These are phyloP conservation scores for Cephalopterus ornatus DNA, from an alignment of 2,113 vertebrate species.

Conservation along the genomic window DNA sequence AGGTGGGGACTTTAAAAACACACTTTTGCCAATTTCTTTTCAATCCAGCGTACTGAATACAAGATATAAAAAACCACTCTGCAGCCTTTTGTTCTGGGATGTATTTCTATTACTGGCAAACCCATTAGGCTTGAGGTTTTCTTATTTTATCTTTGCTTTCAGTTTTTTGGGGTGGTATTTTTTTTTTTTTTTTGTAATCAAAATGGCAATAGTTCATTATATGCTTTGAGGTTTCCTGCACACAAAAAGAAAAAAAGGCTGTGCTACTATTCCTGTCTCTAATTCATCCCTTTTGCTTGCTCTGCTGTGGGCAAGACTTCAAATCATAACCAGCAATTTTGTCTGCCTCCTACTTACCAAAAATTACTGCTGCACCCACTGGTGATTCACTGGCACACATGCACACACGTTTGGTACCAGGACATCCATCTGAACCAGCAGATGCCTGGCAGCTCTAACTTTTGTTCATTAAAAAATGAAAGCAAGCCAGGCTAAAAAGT, in stretches of 20 bases:
- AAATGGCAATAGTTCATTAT: conserved; percentile 67
- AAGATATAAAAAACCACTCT: neutral
- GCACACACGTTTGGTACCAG: neutral
- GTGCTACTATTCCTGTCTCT: conserved; percentile 72
- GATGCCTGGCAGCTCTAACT: neutral
- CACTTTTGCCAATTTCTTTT: neutral
- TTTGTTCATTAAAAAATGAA: neutral
- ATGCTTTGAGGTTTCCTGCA: conserved; percentile 70
- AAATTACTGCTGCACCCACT: conserved; percentile 55
- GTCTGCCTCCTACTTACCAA: conserved; percentile 58
- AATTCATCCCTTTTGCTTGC: conserved; percentile 68
- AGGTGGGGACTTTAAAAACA: conserved; percentile 4
- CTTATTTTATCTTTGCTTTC: conserved; percentile 57
- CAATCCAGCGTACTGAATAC: neutral
- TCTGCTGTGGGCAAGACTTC: conserved; percentile 64
- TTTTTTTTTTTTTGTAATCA: conserved; percentile 29
- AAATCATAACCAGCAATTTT: conserved; percentile 72
- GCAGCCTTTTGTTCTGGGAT: conserved; percentile 39
- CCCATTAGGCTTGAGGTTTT: conserved; percentile 36
- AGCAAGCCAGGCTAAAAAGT: neutral
- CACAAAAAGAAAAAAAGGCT: conserved; percentile 34
- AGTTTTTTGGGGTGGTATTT: neutral
- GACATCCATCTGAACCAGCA: neutral
- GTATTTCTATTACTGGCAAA: conserved; percentile 55
- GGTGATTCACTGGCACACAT: conserved; percentile 50